These are phyloP conservation scores for Gambusia holbrooki DNA, from an alignment of 2,113 vertebrate genomes.

Conservation along the genomic window DNA sequence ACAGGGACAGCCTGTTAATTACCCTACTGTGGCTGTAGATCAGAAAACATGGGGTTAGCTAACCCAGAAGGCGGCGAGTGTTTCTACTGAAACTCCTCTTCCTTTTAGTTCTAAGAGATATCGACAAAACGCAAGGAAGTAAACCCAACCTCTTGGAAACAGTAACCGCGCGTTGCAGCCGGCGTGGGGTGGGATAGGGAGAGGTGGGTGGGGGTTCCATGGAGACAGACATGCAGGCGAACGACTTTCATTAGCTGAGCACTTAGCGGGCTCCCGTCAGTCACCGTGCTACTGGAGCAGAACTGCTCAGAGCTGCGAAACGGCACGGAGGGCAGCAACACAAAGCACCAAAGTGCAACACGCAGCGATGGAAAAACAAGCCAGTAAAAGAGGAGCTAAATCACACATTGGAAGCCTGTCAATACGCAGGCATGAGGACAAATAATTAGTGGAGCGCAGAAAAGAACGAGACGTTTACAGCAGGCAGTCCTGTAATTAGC, in stretches of 20 bases:
- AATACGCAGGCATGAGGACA: background rate
- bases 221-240: constrained; percentile 66
- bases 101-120: background rate
- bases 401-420: background rate
- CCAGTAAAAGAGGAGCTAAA: constrained; percentile 1
- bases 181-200: background rate
- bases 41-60: background rate
- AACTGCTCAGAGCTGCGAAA: constrained; percentile 27
- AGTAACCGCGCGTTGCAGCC: constrained; percentile 17
- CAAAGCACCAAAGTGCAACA: background rate
- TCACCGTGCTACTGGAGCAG: constrained; percentile 53
- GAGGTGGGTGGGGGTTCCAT: constrained; percentile 44
- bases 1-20: background rate
- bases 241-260: constrained; percentile 69
- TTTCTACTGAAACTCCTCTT: too few species aligned
- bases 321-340: constrained; percentile 13
- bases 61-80: background rate
- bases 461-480: background rate
- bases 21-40: background rate
- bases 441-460: background rate
- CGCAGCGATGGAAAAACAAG: constrained; percentile 4
- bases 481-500: background rate
- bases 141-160: background rate
- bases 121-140: constrained; percentile 13
- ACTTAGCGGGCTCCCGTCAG: constrained; percentile 57